Conservation (phyloP, 2,797 vertebrate genomes). For the Megalops cyprinoides region DNA sequence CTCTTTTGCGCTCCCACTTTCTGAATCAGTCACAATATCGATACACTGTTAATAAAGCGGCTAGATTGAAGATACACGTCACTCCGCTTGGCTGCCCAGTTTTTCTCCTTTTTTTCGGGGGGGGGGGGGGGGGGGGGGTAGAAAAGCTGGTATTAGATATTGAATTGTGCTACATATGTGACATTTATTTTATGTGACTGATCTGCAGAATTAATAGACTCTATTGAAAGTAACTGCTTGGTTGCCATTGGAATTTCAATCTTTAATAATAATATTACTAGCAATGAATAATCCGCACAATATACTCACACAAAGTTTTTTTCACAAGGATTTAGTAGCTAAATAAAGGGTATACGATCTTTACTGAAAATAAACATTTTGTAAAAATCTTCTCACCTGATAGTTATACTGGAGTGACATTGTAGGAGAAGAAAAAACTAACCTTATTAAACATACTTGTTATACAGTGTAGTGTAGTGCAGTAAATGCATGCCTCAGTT, state of each 20-base stretch:
- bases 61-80: conserved; percentile 34
- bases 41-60: conserved; percentile 38
- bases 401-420: conserved; percentile 24
- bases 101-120: too few species aligned
- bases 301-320: conserved; percentile 14
- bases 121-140: too few species aligned
- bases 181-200: conserved; percentile 38
- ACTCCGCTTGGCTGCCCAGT: conserved; percentile 38
- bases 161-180: conserved; percentile 34
- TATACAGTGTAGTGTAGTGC: neutral
- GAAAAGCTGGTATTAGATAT: conserved; percentile 45
- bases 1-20: conserved; percentile 26
- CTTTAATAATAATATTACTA: conserved; percentile 26
- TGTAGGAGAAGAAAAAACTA: too few species aligned
- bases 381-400: conserved; percentile 1
- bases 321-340: neutral
- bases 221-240: conserved; percentile 52
- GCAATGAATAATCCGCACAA: conserved; percentile 18
- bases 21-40: conserved; percentile 41
- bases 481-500: neutral
- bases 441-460: conserved; percentile 21
- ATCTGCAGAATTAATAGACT: conserved; percentile 51
- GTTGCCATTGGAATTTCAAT: conserved; percentile 37
- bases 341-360: conserved; percentile 39
- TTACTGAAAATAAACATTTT: conserved; percentile 54